Percentiles rank a stretch among this genome's conserved stretches.
These are phyloP conservation scores for Cheumatopsyche charites DNA, from an alignment of 1,140 invertebrate species.

Conservation along the genomic window DNA sequence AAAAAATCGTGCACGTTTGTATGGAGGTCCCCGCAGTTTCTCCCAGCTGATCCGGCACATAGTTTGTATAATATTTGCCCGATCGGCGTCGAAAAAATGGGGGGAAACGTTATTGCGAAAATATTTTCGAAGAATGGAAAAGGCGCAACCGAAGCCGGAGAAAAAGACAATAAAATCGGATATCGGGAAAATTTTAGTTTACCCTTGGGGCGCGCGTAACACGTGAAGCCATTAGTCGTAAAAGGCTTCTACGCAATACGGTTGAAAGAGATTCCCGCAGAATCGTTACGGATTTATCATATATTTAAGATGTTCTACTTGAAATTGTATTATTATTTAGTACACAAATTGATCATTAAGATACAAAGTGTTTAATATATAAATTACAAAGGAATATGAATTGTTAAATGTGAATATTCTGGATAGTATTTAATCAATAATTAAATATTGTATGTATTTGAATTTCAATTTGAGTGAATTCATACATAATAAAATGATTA, in stretches of 20 bases:
- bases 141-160: neutral
- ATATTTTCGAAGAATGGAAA: constrained; percentile 26
- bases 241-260: constrained; percentile 12
- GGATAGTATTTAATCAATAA: too few relatives aligned
- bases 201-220: constrained; percentile 23
- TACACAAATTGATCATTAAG: too few relatives aligned
- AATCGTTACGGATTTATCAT: constrained; percentile 36
- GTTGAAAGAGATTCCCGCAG: constrained; percentile 17
- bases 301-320: too few relatives aligned
- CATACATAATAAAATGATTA: too few relatives aligned
- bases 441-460: too few relatives aligned
- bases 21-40: neutral
- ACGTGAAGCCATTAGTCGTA: constrained; percentile 34
- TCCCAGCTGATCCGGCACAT: constrained; percentile 27
- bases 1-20: neutral
- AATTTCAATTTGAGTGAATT: too few relatives aligned
- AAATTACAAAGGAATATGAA: too few relatives aligned
- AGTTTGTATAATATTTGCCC: constrained; percentile 33
- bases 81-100: neutral
- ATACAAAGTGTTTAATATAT: too few relatives aligned
- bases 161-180: constrained; percentile 36
- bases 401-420: too few relatives aligned
- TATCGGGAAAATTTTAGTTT: constrained; percentile 35
- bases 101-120: constrained; percentile 31
- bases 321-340: too few relatives aligned